These are phyloP conservation scores for Meandrusa payeni DNA, from an alignment of 2,888 invertebrate species.

Conservation along the genomic window DNA sequence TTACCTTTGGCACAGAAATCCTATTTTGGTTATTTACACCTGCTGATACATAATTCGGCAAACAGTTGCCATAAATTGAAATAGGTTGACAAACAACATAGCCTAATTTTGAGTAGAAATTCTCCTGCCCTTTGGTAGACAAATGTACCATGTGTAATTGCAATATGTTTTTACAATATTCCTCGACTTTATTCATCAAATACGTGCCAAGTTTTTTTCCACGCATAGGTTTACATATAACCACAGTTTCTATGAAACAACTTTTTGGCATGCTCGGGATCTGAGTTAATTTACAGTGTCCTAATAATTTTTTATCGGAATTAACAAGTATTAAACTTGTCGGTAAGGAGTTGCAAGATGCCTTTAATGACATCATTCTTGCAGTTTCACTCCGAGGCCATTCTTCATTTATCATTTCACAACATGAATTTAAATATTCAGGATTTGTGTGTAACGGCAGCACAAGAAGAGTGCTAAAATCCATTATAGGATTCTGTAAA, in stretches of 20 bases:
- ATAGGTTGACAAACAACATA: constrained; percentile 85
- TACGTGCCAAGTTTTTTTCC: constrained; percentile 89
- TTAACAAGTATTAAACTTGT: constrained; percentile 86
- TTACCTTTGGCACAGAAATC: constrained; percentile 38
- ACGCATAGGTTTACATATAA: constrained; percentile 85
- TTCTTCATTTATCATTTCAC: constrained; percentile 90
- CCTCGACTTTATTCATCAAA: constrained; percentile 87
- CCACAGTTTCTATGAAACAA: constrained; percentile 91
- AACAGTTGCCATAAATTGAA: constrained; percentile 82
- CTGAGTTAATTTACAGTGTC: constrained; percentile 89
- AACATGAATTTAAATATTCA: constrained; percentile 86
- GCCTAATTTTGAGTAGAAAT: constrained; percentile 88
- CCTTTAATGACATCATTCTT: constrained; percentile 86
- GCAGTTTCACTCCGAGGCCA: constrained; percentile 92
- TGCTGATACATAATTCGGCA: constrained; percentile 34
- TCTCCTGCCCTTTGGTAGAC: constrained; percentile 87
- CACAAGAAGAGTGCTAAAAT: constrained; percentile 62
- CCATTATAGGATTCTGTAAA: constrained; percentile 42
- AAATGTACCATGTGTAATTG: constrained; percentile 84
- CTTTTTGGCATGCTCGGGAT: constrained; percentile 85
- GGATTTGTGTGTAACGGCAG: constrained; percentile 87
- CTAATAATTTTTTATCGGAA: constrained; percentile 81
- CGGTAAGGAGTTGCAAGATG: constrained; percentile 87
- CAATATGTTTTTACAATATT: constrained; percentile 84
- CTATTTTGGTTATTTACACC: constrained; percentile 34